A percentile compares a stretch with the other conserved stretches of the same genome.
These are phyloP conservation scores for Cantharis lateralis DNA, from an alignment of 2,888 invertebrate species.

Conservation along the genomic window DNA sequence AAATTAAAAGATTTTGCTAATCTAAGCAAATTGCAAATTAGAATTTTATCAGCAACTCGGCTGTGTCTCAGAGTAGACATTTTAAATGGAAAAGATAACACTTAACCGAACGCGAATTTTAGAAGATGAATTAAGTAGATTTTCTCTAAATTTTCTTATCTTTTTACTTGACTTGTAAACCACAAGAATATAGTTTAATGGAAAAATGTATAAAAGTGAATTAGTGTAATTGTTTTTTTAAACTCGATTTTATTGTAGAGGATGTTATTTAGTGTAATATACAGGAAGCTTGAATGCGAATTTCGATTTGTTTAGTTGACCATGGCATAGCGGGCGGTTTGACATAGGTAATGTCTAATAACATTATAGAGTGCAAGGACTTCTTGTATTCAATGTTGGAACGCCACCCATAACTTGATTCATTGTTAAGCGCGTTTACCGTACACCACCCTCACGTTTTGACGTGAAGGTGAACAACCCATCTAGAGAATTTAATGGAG, in stretches of 20 bases:
- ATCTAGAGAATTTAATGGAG: slow-evolving; percentile 23
- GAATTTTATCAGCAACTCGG: slow-evolving; percentile 10
- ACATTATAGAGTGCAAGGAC: slow-evolving; percentile 12
- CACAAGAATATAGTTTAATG: slow-evolving; percentile 8
- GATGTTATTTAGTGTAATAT: not conserved
- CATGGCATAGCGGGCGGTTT: slow-evolving; percentile 6
- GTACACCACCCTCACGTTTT: slow-evolving; percentile 12
- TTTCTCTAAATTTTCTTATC: slow-evolving; percentile 5
- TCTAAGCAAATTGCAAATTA: slow-evolving; percentile 14
- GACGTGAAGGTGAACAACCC: slow-evolving; percentile 16
- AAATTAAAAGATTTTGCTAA: slow-evolving; percentile 5
- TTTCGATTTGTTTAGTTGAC: slow-evolving; percentile 8
- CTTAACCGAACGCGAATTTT: slow-evolving; percentile 17
- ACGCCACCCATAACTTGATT: not conserved
- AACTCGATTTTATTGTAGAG: not conserved
- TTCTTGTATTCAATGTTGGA: slow-evolving; percentile 13
- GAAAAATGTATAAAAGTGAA: slow-evolving; percentile 3
- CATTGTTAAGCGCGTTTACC: slow-evolving; percentile 9
- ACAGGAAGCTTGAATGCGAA: not conserved
- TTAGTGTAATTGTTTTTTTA: not conserved
- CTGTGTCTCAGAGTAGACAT: slow-evolving; percentile 20
- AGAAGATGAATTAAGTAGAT: slow-evolving; percentile 11
- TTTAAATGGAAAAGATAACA: slow-evolving; percentile 24
- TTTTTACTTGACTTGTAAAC: slow-evolving; percentile 10
- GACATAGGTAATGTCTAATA: not conserved